Evolutionary conservation across 2,113 vertebrate species (phyloP).

Genomic region (Ranitomeya imitator): DNA sequence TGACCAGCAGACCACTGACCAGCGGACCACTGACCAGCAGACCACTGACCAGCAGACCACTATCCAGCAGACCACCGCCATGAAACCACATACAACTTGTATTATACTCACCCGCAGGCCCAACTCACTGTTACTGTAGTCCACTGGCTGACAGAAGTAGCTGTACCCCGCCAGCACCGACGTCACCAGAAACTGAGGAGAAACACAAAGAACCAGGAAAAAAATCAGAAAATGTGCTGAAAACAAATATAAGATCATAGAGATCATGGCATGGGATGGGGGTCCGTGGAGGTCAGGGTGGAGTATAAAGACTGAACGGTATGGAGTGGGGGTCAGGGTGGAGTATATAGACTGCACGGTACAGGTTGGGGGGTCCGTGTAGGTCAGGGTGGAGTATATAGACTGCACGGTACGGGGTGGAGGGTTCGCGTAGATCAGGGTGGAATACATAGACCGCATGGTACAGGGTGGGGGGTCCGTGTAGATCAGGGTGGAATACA

Average conservation of each 20-base stretch:
- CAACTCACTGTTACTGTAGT: conserved; percentile 67
- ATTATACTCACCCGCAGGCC: conserved; percentile 65
- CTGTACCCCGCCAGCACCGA: conserved; percentile 73
- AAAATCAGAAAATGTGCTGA: neutral
- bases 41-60: no score
- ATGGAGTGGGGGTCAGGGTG: neutral
- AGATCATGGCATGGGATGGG: neutral
- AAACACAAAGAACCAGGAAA: neutral
- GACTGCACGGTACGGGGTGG: no score
- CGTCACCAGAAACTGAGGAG: conserved; percentile 71
- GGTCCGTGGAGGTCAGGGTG: neutral
- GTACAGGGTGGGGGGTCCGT: no score
- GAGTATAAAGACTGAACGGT: neutral
- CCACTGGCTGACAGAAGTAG: conserved; percentile 73
- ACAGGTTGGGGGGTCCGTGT: no score
- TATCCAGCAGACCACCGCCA: no score
- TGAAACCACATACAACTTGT: no score
- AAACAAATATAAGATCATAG: neutral
- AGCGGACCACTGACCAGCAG: no score
- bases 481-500: no score
- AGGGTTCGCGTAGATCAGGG: neutral
- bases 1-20: no score
- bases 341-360: neutral
- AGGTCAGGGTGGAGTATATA: no score
- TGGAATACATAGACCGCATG: no score